Evolutionary conservation across 2,888 invertebrate species (phyloP).

Genomic region (Amorpha juglandis): DNA sequence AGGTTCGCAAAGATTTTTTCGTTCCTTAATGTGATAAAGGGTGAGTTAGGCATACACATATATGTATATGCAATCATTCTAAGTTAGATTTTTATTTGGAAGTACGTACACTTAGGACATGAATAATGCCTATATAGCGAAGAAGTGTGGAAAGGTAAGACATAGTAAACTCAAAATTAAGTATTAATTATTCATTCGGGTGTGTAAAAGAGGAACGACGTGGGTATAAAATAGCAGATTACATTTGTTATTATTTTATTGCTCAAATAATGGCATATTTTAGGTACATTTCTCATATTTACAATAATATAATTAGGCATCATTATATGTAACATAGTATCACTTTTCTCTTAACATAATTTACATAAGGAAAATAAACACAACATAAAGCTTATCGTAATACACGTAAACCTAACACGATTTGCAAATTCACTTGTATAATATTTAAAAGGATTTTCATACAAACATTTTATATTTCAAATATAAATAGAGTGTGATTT

Average conservation of each 20-base stretch:
- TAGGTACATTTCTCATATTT: constrained; percentile 27
- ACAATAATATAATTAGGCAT: constrained; percentile 13
- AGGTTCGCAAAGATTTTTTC: too few relatives aligned
- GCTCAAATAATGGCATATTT: constrained; percentile 27
- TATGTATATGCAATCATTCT: too few relatives aligned
- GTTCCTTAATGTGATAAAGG: too few relatives aligned
- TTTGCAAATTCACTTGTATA: too few relatives aligned
- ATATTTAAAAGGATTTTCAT: neutral
- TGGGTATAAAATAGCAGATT: neutral
- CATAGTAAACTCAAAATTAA: too few relatives aligned
- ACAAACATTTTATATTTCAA: neutral
- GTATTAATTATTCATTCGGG: too few relatives aligned
- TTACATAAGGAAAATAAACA: constrained; percentile 31
- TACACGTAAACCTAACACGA: neutral
- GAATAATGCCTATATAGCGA: too few relatives aligned
- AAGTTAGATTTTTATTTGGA: too few relatives aligned
- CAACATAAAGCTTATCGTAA: neutral
- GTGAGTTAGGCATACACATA: too few relatives aligned
- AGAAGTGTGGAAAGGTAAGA: too few relatives aligned
- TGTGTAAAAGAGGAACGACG: neutral
- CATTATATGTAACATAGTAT: constrained; percentile 24
- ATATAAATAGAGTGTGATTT: neutral
- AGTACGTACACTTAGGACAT: too few relatives aligned
- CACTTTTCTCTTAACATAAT: constrained; percentile 31
- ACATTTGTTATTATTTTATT: constrained; percentile 22